phyloP scores from a whole-genome alignment of 2,797 vertebrate species.

The Basileuterus tristriatus region DNA sequence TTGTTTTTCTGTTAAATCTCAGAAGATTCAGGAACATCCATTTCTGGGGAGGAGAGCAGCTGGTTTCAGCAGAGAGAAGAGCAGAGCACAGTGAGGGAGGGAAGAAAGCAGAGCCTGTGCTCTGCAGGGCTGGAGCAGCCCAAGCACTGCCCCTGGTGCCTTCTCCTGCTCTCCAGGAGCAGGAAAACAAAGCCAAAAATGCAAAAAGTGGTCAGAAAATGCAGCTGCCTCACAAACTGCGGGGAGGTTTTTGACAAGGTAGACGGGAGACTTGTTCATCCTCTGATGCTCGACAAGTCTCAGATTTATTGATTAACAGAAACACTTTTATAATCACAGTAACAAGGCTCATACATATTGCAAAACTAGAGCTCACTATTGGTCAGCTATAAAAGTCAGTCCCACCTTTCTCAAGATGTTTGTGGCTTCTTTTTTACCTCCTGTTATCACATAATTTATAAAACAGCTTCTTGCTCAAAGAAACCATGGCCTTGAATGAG shows the following conservation, averaged over 20 bases:
- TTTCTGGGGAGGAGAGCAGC: not conserved
- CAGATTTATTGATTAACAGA: too few relatives aligned
- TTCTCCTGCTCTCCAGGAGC: rapidly evolving
- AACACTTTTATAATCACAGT: too few relatives aligned
- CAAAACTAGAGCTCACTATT: too few relatives aligned
- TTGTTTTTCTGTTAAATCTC: not conserved
- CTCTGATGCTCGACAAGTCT: too few relatives aligned
- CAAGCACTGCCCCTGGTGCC: rapidly evolving
- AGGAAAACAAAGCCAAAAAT: not conserved
- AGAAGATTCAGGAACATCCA: not conserved
- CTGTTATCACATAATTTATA: too few relatives aligned
- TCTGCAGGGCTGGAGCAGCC: not conserved
- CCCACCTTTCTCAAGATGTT: too few relatives aligned
- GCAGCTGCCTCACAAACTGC: not conserved
- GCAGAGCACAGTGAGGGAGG: rapidly evolving
- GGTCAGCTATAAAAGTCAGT: too few relatives aligned
- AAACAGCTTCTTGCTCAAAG: too few relatives aligned
- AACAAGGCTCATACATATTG: too few relatives aligned
- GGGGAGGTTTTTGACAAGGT: not conserved
- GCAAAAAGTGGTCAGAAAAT: rapidly evolving
- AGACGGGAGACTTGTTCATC: too few relatives aligned
- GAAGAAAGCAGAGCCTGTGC: not conserved
- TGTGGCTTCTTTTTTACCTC: too few relatives aligned
- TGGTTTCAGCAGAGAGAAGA: not conserved
- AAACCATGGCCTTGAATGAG: too few relatives aligned